Evolutionary conservation across 1,140 invertebrate genomes (phyloP), one percentile per base, ranked within the genome.

Genomic region (Macrocentrus cingulum): DNA sequence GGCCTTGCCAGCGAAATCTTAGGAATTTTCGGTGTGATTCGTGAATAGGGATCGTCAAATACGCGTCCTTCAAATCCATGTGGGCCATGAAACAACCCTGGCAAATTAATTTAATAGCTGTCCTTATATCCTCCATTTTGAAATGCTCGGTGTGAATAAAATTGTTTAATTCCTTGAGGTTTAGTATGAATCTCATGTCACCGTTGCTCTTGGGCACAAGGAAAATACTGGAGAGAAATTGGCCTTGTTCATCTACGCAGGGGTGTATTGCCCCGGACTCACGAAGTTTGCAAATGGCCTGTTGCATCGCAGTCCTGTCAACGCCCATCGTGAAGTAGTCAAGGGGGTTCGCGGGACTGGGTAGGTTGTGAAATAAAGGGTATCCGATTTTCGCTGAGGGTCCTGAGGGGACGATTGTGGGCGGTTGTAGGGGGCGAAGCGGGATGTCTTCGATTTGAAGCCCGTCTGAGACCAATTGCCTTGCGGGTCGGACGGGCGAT

Each of bases 141-240:
- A 61, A 61, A 56, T 61, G 46, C 20, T 29, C n/a, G 1, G 59
- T 39, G n/a, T 0, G 20, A 8, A 61, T 61, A 15, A 50, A 49
- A 1, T 19, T 16, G 23, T 56, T 61, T 11, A 61, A 44, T 42
- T 20, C 13, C 39, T 61, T 56, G 2, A 56, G 20, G 18, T 61
- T 61, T 8, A 61, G 22, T 1, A 61, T 29, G 19, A 61, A 56
- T 16, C 59, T 42, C n/a, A 34, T 4, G 6, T 48, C 46, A 3
- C 49, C 54, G 18, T 61, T 48, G 15, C 53, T 1, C 37, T 61
- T 61, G 1, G 46, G 37, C 5, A 37, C 15, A 18, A 61, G 25
- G 45, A 61, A 61, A 45, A 37, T 51, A n/a, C 11, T 55, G 8
- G 59, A 60, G n/a, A 56, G 36, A 50, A 56, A 51, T 19, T 61